Conservation (phyloP, 2,797 vertebrate species). For the Diglossa cyanea region DNA sequence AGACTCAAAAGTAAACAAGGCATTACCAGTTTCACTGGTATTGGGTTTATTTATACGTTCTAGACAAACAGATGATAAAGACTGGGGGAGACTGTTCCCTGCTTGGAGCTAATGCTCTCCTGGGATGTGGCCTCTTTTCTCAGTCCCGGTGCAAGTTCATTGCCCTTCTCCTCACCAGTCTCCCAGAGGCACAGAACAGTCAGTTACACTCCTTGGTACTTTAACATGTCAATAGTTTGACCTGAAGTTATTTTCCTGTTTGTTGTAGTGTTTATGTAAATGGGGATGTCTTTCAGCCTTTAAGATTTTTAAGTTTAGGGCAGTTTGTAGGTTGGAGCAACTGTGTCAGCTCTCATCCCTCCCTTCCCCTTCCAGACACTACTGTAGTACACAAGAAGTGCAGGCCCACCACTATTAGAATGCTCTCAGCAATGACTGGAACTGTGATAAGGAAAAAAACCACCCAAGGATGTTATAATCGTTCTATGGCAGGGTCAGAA, state of each 20-base stretch:
- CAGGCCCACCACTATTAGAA: neutral
- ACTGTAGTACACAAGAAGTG: neutral
- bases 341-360: neutral
- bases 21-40: neutral
- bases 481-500: neutral
- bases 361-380: neutral
- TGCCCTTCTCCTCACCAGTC: neutral
- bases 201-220: neutral
- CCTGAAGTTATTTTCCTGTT: neutral
- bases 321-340: neutral
- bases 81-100: neutral
- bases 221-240: neutral
- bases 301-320: neutral
- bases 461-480: fast-evolving
- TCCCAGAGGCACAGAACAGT: neutral
- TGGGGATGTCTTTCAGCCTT: neutral
- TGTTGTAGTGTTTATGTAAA: neutral
- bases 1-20: constrained; percentile 10
- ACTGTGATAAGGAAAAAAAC: neutral
- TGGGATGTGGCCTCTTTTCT: neutral
- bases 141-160: neutral
- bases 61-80: constrained; percentile 28
- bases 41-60: neutral
- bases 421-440: neutral
- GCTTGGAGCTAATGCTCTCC: neutral